Evolutionary conservation across 2,797 vertebrate genomes (phyloP).

Genomic region (Anniella stebbinsi): DNA sequence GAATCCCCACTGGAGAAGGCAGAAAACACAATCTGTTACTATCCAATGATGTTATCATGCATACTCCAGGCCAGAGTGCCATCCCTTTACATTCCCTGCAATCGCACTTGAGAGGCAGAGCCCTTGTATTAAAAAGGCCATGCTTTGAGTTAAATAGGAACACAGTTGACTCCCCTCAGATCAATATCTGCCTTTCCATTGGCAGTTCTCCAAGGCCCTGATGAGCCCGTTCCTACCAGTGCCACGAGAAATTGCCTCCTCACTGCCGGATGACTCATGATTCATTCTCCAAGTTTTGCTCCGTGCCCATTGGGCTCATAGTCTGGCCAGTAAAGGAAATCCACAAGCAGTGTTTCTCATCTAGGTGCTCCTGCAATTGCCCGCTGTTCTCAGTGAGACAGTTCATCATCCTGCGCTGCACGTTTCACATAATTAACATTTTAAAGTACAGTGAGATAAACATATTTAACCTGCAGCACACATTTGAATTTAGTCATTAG

Average conservation of each 20-base stretch:
- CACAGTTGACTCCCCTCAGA: not conserved
- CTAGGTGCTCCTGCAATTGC: conserved; percentile 44
- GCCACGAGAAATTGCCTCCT: not conserved
- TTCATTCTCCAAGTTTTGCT: not conserved
- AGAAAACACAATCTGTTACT: not conserved
- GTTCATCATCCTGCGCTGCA: conserved; percentile 43
- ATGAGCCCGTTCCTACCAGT: not conserved
- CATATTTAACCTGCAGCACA: conserved; percentile 52
- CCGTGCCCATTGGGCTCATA: not conserved
- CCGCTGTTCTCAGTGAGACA: conserved; percentile 43
- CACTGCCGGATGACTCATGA: no score
- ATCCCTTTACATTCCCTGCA: not conserved
- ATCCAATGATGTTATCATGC: not conserved
- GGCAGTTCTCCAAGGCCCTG: not conserved
- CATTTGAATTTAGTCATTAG: conserved; percentile 55
- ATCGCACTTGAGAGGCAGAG: not conserved
- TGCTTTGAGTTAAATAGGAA: not conserved
- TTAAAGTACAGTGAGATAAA: conserved; percentile 36
- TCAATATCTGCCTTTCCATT: not conserved
- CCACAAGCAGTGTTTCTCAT: conserved; percentile 44
- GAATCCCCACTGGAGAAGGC: not conserved
- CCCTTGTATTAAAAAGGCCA: not conserved
- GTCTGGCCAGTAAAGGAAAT: not conserved
- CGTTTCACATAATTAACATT: conserved; percentile 36
- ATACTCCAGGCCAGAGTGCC: not conserved